These are phyloP conservation scores for Dicrurus megarhynchus DNA, from an alignment of 2,113 vertebrate species.

Conservation along the genomic window DNA sequence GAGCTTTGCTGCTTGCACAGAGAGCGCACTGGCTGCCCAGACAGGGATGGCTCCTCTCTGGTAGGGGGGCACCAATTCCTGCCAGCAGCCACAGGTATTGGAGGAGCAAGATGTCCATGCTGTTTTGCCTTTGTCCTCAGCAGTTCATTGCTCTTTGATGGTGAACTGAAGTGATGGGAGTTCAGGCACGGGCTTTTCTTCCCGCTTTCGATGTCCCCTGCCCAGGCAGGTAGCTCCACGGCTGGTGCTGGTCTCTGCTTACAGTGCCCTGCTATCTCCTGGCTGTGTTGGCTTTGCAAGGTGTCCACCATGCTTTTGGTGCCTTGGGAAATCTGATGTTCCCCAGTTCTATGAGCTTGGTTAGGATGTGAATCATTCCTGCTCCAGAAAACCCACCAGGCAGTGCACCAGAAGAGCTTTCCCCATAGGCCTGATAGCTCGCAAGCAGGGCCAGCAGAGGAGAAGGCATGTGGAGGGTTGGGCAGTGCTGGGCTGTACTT, in stretches of 20 bases:
- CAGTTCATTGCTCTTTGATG: neutral
- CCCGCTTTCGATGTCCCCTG: neutral
- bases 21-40: fast-evolving
- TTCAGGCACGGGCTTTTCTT: neutral
- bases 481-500: neutral
- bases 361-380: neutral
- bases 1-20: neutral
- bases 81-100: neutral
- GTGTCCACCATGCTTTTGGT: fast-evolving
- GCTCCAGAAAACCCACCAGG: fast-evolving
- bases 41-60: neutral
- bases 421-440: neutral
- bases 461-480: neutral
- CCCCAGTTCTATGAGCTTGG: neutral
- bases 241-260: fast-evolving
- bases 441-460: neutral
- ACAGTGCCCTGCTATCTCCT: fast-evolving
- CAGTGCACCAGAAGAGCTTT: neutral
- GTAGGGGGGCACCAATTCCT: fast-evolving
- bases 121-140: neutral
- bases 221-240: neutral
- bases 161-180: neutral
- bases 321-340: neutral
- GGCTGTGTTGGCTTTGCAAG: neutral
- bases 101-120: neutral